A percentile compares a stretch with the other conserved stretches of the same genome.
Evolutionary conservation across 2,888 invertebrate genomes (phyloP).

Genomic region (Neria commutata): DNA sequence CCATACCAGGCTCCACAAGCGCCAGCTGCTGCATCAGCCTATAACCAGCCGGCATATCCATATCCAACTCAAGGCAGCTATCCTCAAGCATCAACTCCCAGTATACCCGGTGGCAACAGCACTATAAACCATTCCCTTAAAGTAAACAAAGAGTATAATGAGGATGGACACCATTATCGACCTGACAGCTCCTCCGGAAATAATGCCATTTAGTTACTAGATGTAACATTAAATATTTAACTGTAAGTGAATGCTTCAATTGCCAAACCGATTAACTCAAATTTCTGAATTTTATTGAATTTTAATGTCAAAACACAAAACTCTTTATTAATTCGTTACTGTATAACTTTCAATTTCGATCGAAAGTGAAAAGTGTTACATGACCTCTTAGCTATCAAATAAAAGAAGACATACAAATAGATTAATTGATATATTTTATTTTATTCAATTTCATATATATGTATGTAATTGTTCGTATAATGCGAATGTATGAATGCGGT

Average conservation of each 20-base stretch:
- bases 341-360: no score
- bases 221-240: no score
- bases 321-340: no score
- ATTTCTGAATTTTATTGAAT: no score
- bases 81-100: background rate
- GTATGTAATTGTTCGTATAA: background rate
- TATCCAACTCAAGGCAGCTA: background rate
- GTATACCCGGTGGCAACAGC: constrained; percentile 22
- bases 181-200: constrained; percentile 11
- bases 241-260: background rate
- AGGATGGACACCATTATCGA: constrained; percentile 30
- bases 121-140: constrained; percentile 31
- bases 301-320: no score
- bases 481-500: no score
- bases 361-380: no score
- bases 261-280: no score
- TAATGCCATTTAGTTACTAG: constrained; percentile 7
- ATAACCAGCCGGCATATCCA: background rate
- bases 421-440: background rate
- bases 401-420: no score
- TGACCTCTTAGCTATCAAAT: no score
- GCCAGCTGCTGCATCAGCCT: background rate
- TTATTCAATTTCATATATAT: background rate
- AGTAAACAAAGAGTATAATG: constrained; percentile 33
- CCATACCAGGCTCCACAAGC: constrained; percentile 11